phyloP scores from a whole-genome alignment of 1,140 invertebrate genomes.

The Drosophila azteca region DNA sequence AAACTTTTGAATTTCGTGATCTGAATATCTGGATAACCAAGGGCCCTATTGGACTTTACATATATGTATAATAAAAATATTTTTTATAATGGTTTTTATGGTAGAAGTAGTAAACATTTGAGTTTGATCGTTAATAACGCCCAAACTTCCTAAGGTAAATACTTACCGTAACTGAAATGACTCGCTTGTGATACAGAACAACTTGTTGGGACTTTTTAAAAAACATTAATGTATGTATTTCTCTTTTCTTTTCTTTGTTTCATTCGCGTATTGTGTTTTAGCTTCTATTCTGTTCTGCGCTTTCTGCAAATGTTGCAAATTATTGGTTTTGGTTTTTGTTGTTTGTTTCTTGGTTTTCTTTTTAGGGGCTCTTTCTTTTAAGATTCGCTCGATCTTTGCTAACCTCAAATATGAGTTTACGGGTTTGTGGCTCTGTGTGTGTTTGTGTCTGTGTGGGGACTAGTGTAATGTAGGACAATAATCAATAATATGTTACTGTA shows the following conservation, averaged over 20 bases:
- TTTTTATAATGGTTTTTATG: too few species aligned
- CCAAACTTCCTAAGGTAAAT: too few species aligned
- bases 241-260: slow-evolving; percentile 44
- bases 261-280: slow-evolving; percentile 44
- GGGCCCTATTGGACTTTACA: too few species aligned
- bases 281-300: slow-evolving; percentile 21
- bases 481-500: slow-evolving; percentile 40
- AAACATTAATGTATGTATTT: slow-evolving; percentile 49
- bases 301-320: slow-evolving; percentile 32
- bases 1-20: too few species aligned
- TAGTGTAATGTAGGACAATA: slow-evolving; percentile 18
- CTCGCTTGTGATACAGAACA: too few species aligned
- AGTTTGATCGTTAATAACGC: too few species aligned
- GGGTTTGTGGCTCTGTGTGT: slow-evolving; percentile 4
- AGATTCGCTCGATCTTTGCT: slow-evolving; percentile 13
- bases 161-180: too few species aligned
- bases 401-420: slow-evolving; percentile 26
- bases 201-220: slow-evolving; percentile 17
- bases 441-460: slow-evolving; percentile 1
- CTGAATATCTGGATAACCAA: too few species aligned
- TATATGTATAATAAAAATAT: too few species aligned
- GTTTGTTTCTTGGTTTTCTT: too few species aligned
- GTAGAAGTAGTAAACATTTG: too few species aligned
- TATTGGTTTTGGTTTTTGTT: slow-evolving; percentile 17
- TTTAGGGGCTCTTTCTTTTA: neutral